A percentile compares a stretch with the other conserved stretches of the same genome.
Conservation (phyloP, 2,797 vertebrate species). For the Hypotaenidia okinawae region DNA sequence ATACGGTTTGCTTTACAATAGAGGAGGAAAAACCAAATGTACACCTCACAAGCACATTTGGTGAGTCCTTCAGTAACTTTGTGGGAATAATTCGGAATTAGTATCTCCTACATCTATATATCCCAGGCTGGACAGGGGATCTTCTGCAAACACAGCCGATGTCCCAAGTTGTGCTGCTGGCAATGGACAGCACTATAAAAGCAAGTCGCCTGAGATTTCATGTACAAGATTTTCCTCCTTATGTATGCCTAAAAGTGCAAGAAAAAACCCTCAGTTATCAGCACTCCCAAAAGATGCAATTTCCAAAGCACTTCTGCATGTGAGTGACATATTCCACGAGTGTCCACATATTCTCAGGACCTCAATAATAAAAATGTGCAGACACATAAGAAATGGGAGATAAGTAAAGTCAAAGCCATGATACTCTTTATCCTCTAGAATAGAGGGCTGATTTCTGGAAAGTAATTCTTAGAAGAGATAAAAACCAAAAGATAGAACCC, state of each 20-base stretch:
- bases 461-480: neutral
- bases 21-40: neutral
- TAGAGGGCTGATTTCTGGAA: neutral
- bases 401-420: neutral
- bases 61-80: neutral
- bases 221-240: neutral
- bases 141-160: neutral
- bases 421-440: neutral
- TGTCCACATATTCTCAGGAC: rapidly evolving
- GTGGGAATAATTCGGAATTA: neutral
- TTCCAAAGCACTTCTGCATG: neutral
- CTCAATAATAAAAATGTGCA: neutral
- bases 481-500: neutral
- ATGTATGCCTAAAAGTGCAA: neutral
- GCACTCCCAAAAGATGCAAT: neutral
- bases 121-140: neutral
- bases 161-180: neutral
- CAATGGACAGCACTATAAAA: neutral
- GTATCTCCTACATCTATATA: neutral
- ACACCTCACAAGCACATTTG: neutral
- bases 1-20: neutral
- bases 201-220: neutral
- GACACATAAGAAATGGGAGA: neutral
- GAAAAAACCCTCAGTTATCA: neutral
- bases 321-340: neutral